A percentile compares a stretch with the other conserved stretches of the same genome.
phyloP scores from a whole-genome alignment of 2,888 invertebrate species.

The Cantharis nigra region DNA sequence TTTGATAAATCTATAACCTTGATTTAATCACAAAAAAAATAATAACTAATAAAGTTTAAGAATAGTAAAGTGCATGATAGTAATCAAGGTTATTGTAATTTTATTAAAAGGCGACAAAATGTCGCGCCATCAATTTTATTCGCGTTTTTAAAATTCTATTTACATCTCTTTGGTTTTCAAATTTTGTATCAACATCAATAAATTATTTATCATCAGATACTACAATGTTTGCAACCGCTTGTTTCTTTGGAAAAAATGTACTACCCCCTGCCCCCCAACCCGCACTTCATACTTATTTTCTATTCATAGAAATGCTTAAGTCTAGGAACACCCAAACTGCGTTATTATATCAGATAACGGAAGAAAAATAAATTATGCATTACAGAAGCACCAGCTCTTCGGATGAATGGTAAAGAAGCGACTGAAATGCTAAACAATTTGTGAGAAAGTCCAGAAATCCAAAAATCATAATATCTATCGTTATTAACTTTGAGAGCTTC shows the following conservation, averaged over 20 bases:
- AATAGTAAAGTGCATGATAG: conserved; percentile 1
- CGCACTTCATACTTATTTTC: neutral
- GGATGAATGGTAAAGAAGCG: neutral
- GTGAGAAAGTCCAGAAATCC: neutral
- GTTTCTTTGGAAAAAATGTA: neutral
- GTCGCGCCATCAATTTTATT: neutral
- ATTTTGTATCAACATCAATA: neutral
- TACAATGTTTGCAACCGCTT: too few relatives aligned
- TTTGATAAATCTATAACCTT: conserved; percentile 4
- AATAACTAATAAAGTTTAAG: neutral
- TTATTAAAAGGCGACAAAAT: conserved; percentile 1
- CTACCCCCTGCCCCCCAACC: neutral
- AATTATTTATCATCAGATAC: neutral
- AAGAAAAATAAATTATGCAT: neutral
- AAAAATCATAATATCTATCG: neutral
- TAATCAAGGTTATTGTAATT: neutral
- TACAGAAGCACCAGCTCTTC: neutral
- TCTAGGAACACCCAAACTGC: neutral
- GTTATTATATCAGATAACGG: neutral
- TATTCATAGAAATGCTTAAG: neutral
- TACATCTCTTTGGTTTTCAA: neutral
- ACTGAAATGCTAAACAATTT: neutral
- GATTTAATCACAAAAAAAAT: conserved; percentile 1
- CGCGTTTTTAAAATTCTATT: neutral
- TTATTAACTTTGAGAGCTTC: too few relatives aligned